Evolutionary conservation across 1,140 invertebrate species (phyloP), one percentile per base, ranked within the genome.

Genomic region (Homarus americanus): DNA sequence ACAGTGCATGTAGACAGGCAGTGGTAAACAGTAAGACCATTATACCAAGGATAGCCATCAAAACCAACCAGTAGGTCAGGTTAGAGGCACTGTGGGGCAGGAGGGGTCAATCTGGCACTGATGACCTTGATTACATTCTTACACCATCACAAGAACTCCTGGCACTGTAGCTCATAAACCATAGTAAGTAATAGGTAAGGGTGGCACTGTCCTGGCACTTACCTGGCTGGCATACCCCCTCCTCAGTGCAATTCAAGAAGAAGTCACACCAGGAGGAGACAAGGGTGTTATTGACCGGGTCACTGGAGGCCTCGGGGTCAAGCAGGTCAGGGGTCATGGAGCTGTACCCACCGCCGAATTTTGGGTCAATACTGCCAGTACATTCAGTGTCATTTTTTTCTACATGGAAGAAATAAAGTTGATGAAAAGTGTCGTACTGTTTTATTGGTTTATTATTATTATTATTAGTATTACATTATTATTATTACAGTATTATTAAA

Each of bases 231-330:
- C 79, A 82, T 10, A 82, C 32, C 2, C 24, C 5, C 5, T 2
- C 17, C 28, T 69, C 63, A 3, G 12, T 15, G 24, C 82, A 84
- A 15, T 24, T 28, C 1, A 76, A 69, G 40, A 38, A 38, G 53
- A 32, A 90, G 44, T 83, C 79, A n/a, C 87, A 90, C 87, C 87
- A 90, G 24, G 41, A 63, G 41, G 87, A 90, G n/a, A 1, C 10
- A 10, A 90, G 17, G 5, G 5, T 40, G 32, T 90, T 90, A 41
- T 34, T 28, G 24, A 17, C 7, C n/a, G 32, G 20, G 7, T 58
- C 24, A 28, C 2, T 20, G 17, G n/a, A 12, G 10, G 20, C 1
- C 2, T 28, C 12, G 10, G 20, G 28, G 32, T 58, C 36, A 0
- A 12, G 17, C n/a, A n/a, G 15, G 1, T 5, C 24, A 38, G 24